These are phyloP conservation scores for Acropora yongei DNA, from an alignment of 64 coral and sea anemone species.

Conservation along the genomic window DNA sequence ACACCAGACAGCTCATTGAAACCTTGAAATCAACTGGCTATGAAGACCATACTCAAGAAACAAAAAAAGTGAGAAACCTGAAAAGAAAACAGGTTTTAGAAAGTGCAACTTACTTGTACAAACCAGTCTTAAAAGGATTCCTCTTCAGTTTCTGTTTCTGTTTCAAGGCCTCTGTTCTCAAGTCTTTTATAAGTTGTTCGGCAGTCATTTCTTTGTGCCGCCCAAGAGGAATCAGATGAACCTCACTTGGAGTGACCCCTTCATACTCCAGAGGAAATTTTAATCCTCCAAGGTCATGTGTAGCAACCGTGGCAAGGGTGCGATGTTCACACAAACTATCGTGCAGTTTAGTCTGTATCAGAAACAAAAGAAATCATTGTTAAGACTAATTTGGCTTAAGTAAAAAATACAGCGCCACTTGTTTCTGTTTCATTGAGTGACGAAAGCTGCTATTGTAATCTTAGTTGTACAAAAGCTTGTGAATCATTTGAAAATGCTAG, in stretches of 20 bases:
- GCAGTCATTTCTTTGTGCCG: slow-evolving; percentile 79
- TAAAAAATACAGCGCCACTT: no score
- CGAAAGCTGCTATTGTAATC: no score
- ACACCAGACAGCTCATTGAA: no score
- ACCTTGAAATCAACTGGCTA: no score
- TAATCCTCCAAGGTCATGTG: slow-evolving; percentile 73
- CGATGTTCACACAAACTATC: slow-evolving; percentile 91
- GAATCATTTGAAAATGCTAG: no score
- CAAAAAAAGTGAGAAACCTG: neutral
- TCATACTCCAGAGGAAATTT: slow-evolving; percentile 87
- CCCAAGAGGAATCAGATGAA: slow-evolving; percentile 73
- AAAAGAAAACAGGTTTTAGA: no score
- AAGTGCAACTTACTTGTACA: slow-evolving; percentile 74
- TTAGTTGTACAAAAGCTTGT: no score
- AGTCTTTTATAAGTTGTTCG: slow-evolving; percentile 72
- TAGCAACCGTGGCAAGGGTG: slow-evolving; percentile 90
- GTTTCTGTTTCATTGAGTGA: no score
- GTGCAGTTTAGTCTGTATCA: slow-evolving; percentile 85
- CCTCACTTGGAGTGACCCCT: slow-evolving; percentile 38
- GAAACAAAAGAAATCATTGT: neutral
- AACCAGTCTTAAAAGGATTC: slow-evolving; percentile 87
- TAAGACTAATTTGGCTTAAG: neutral
- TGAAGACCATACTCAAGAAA: no score
- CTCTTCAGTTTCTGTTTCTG: slow-evolving; percentile 93
- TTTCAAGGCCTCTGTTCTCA: slow-evolving; percentile 89